phyloP scores from a whole-genome alignment of 2,888 invertebrate species.

The Drosophila phalerata region DNA sequence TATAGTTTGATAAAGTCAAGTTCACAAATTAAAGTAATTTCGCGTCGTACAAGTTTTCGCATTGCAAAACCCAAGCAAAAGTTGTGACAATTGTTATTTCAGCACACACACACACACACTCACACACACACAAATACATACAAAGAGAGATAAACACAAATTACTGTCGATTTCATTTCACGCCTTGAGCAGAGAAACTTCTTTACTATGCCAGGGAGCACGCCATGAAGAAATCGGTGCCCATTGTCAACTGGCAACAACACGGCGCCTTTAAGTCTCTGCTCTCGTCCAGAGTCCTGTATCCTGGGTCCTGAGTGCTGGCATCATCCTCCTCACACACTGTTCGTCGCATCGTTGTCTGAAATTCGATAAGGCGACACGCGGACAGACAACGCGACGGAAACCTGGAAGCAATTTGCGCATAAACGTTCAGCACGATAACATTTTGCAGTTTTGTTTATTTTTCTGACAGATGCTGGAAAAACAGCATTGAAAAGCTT shows the following conservation, averaged over 20 bases:
- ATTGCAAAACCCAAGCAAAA: conserved; percentile 33
- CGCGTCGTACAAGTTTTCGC: conserved; percentile 59
- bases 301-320: conserved; percentile 14
- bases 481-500: conserved; percentile 52
- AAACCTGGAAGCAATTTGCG: conserved; percentile 82
- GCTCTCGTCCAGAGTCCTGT: background rate
- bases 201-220: conserved; percentile 60
- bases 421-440: conserved; percentile 80
- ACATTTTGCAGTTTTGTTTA: conserved; percentile 82
- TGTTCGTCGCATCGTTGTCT: conserved; percentile 41
- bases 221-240: conserved; percentile 51
- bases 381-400: conserved; percentile 45
- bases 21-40: conserved; percentile 76
- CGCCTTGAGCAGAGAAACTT: conserved; percentile 77
- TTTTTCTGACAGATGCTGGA: conserved; percentile 78
- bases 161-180: conserved; percentile 80
- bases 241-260: conserved; percentile 53
- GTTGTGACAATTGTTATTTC: conserved; percentile 75
- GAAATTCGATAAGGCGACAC: conserved; percentile 75
- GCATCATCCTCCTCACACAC: conserved; percentile 39
- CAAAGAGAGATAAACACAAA: conserved; percentile 70
- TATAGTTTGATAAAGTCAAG: conserved; percentile 71
- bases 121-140: background rate
- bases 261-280: conserved; percentile 17
- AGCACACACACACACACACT: conserved; percentile 28